A percentile compares a stretch with the other conserved stretches of the same genome.
phyloP scores from a whole-genome alignment of 2,797 vertebrate genomes.

The Anolis apletophallus region DNA sequence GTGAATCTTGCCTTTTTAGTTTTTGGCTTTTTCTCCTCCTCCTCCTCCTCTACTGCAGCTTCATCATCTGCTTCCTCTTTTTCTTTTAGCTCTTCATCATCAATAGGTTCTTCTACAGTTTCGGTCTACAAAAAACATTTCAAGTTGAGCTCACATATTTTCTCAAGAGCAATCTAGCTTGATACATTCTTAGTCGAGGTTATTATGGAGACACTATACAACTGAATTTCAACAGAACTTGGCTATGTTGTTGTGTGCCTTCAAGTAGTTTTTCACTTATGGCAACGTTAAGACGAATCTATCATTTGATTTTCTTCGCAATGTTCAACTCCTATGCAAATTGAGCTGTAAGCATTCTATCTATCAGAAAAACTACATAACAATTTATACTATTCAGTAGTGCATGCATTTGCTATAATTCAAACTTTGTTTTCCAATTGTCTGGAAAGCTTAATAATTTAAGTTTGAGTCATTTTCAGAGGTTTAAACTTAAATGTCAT shows the following conservation, averaged over 20 bases:
- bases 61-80: slow-evolving; percentile 89
- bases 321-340: no score
- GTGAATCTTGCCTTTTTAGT: slow-evolving; percentile 88
- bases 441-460: background rate
- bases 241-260: background rate
- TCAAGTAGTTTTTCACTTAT: no score
- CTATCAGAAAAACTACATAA: background rate
- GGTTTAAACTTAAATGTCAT: no score
- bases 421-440: background rate
- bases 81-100: slow-evolving; percentile 91
- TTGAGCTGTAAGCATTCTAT: background rate
- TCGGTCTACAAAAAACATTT: slow-evolving; percentile 84
- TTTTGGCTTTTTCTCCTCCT: slow-evolving; percentile 97
- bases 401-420: background rate
- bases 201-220: background rate
- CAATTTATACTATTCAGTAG: background rate
- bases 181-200: background rate
- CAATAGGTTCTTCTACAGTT: slow-evolving; percentile 94
- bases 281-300: no score
- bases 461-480: background rate
- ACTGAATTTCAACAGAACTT: background rate
- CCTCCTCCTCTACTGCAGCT: slow-evolving; percentile 92
- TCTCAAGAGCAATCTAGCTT: background rate
- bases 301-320: no score
- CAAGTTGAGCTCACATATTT: background rate